A percentile compares a stretch with the other conserved stretches of the same genome.
phyloP scores from a whole-genome alignment of 2,113 vertebrate genomes.

The Tachysurus vachellii region DNA sequence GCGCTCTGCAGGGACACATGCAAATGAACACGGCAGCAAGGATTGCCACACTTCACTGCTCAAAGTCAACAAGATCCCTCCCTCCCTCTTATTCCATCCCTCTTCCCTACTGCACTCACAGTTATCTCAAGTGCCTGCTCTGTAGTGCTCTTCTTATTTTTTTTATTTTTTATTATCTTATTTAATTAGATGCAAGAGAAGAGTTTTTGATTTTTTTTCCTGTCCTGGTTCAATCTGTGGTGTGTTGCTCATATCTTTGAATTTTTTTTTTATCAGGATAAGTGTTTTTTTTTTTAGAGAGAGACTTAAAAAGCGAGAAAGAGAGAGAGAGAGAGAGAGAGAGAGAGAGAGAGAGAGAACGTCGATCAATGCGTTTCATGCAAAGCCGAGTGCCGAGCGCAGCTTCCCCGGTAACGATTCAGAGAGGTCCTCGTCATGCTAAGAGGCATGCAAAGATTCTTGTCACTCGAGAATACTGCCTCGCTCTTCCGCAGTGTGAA shows the following conservation, averaged over 20 bases:
- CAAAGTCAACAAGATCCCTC: slow-evolving; percentile 58
- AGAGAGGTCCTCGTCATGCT: slow-evolving; percentile 54
- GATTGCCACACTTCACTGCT: slow-evolving; percentile 49
- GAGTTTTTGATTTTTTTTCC: slow-evolving; percentile 23
- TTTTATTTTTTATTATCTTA: slow-evolving; percentile 44
- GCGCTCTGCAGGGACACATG: slow-evolving; percentile 51
- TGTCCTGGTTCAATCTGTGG: background rate
- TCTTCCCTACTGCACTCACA: slow-evolving; percentile 15
- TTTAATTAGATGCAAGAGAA: slow-evolving; percentile 50
- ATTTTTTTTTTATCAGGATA: slow-evolving; percentile 46
- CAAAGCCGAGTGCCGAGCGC: slow-evolving; percentile 49
- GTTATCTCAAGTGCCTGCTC: slow-evolving; percentile 51
- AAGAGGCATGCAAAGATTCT: slow-evolving; percentile 52
- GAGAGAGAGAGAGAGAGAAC: background rate
- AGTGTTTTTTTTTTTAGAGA: slow-evolving; percentile 39
- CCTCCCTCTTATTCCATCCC: background rate
- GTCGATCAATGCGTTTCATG: slow-evolving; percentile 51
- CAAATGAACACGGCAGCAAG: slow-evolving; percentile 48
- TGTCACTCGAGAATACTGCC: slow-evolving; percentile 53
- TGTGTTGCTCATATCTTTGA: slow-evolving; percentile 5
- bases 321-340: background rate
- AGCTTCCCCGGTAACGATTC: slow-evolving; percentile 55
- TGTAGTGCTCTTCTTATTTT: slow-evolving; percentile 26
- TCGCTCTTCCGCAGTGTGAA: slow-evolving; percentile 26
- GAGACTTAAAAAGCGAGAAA: background rate